These are phyloP conservation scores for Phragmatobia fuliginosa DNA, from an alignment of 2,888 invertebrate genomes.

Conservation along the genomic window DNA sequence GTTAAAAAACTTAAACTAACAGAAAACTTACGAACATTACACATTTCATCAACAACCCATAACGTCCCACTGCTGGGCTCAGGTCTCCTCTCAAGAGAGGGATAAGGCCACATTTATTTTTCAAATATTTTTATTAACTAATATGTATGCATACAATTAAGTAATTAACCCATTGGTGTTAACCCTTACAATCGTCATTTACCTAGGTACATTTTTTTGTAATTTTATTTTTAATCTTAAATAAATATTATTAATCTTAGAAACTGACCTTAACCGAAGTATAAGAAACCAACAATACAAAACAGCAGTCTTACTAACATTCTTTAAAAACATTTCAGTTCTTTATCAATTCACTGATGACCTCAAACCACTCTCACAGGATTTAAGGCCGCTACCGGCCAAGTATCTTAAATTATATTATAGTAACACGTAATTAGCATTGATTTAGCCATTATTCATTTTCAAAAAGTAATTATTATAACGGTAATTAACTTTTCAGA, in stretches of 20 bases:
- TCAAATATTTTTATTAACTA: not conserved
- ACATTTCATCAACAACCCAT: too few species aligned
- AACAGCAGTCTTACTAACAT: constrained; percentile 44
- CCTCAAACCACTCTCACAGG: not conserved
- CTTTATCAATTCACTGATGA: not conserved
- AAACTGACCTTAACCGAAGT: constrained; percentile 7
- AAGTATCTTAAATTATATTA: not conserved
- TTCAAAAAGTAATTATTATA: constrained; percentile 39
- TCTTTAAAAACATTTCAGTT: constrained; percentile 5
- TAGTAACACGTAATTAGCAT: constrained; percentile 16
- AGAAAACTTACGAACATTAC: not conserved
- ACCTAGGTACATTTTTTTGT: not conserved
- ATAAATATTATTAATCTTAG: not conserved
- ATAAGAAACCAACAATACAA: constrained; percentile 37
- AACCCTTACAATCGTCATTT: constrained; percentile 14
- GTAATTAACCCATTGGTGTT: constrained; percentile 18
- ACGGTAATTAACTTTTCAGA: not conserved
- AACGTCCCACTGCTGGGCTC: too few species aligned
- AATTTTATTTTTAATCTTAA: constrained; percentile 2
- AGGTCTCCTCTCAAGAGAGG: too few species aligned
- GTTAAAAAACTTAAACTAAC: not conserved
- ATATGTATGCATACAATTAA: constrained; percentile 2
- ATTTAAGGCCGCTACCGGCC: not conserved
- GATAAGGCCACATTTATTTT: not conserved
- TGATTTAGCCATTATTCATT: constrained; percentile 52